Base-by-base conservation (phyloP, 2,797 vertebrate species). In the Acipenser oxyrinchus region DNA sequence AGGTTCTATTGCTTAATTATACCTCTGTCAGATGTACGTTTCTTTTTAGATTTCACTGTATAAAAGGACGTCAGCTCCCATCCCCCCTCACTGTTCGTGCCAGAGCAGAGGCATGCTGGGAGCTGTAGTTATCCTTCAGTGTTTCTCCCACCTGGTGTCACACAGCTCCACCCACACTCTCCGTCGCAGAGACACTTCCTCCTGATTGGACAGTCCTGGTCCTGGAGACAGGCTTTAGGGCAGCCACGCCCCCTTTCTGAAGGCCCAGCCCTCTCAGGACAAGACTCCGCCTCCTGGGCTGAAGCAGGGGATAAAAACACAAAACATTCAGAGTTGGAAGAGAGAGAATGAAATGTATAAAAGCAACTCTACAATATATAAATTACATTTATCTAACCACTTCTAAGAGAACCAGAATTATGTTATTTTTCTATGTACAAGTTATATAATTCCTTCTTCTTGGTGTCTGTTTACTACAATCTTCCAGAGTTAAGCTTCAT, bases 81-180 rank as follows among this genome's bases (percentile, higher is more conserved):
- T 51, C 63, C 23, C 63, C 2, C 49, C 63, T 23, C n/a, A 18
- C 13, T 18, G 63, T 13, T 12, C 49, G 15, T 49, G 52, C 63
- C 50, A 64, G 51, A 49, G 37, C 13, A n/a, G 63, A 64, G 51
- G 53, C 53, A 13, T 62, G 57, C 53, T 49, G 51, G 62, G 66
- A 61, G 15, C 50, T 37, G 58, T 63, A 12, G 13, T 23, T 18
- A 9, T 48, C 37, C 49, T 10, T 63, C 48, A 50, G 5, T 37
- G 23, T 4, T 15, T 58, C 11, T 58, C 74, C 69, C 81, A 92
- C 90, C 87, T 84, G 89, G 84, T 78, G 75, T 82, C 73, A 93
- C 86, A 68, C 91, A 93, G 87, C 91, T 93, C 83, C 91, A 81
- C 68, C 91, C 91, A 76, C 92, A 93, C 51, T 85, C 82, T 53